Evolutionary conservation across 2,888 invertebrate genomes (phyloP).

Genomic region (Chrysolina oricalcia): DNA sequence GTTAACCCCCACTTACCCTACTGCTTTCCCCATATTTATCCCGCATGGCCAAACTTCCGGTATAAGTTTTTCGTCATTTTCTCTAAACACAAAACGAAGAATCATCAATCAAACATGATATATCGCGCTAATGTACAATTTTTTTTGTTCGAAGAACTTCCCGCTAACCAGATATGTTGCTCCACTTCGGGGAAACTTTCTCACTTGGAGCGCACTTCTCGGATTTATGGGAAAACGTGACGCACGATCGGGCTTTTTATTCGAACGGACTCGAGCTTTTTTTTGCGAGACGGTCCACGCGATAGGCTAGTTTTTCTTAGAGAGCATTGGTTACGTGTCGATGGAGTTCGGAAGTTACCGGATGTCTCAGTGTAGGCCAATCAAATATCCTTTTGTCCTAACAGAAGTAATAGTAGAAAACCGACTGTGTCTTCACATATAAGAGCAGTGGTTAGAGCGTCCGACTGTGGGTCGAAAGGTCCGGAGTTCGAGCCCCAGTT

Average conservation of each 20-base stretch:
- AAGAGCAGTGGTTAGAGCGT: too few species aligned
- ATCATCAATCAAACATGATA: constrained; percentile 20
- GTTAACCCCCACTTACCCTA: too few species aligned
- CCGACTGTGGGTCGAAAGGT: too few species aligned
- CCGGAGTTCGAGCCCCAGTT: too few species aligned
- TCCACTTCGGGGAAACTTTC: constrained; percentile 38
- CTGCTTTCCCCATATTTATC: neutral
- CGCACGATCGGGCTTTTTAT: constrained; percentile 45
- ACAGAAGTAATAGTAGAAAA: too few species aligned
- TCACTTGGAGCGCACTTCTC: constrained; percentile 42
- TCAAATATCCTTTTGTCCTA: too few species aligned
- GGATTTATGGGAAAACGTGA: constrained; percentile 50
- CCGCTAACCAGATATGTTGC: constrained; percentile 25
- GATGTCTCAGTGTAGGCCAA: too few species aligned
- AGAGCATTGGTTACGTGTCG: neutral
- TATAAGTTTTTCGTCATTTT: neutral
- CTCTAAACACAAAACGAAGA: neutral
- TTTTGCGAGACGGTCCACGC: constrained; percentile 5
- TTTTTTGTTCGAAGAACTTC: constrained; percentile 20
- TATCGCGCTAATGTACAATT: neutral
- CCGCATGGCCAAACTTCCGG: neutral
- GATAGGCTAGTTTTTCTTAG: constrained; percentile 14
- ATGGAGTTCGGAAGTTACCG: neutral
- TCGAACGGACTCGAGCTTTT: constrained; percentile 2
- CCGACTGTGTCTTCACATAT: too few species aligned